Evolutionary conservation across 2,113 vertebrate species (phyloP), one percentile per base, ranked within the genome.

Genomic region (Myotis lucifugus): DNA sequence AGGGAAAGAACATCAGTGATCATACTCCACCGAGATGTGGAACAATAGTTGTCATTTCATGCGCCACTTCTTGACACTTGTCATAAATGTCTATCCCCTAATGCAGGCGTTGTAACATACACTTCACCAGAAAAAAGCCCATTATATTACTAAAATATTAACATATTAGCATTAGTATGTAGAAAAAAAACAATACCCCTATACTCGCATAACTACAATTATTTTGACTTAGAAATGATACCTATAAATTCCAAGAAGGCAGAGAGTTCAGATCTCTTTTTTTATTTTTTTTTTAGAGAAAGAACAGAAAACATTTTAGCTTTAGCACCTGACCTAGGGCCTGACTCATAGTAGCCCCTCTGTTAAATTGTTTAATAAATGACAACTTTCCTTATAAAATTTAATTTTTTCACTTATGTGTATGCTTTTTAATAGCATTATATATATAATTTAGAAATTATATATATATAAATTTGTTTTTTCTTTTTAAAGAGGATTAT

Each of bases 401-500:
- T 95, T 32, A 56, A 8, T 61, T 81, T 81, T 76, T 85, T 46
- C 23, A 74, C 4, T 61, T 54, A 13, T 67, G 25, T 85, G 25
- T 40, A 23, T 48, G 23, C 34, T 88, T 92, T 88, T 79, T 81
- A 74, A 69, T 74, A 64, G 5, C 79, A 69, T 40, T 9, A 70
- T 48, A 85, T 37, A 9, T 50, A 40, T 76, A 32, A 66, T 14
- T 66, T 29, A 32, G 56, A 29, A 15, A 11, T 18, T 42, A 64
- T 46, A 21, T 54, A 13, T 61, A 61, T 61, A 15, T 32, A 32
- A 21, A 48, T 94, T 54, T 32, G 4, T 48, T 34, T 83, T 79
- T 79, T 76, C 52, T 96, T 94, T 93, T 37, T 64, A 90, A 92
- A 72, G 46, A 88, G 1, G 25, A 79, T 87, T 72, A 17, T 37